Evolutionary conservation across 2,797 vertebrate species (phyloP).

Genomic region (Anniella stebbinsi): DNA sequence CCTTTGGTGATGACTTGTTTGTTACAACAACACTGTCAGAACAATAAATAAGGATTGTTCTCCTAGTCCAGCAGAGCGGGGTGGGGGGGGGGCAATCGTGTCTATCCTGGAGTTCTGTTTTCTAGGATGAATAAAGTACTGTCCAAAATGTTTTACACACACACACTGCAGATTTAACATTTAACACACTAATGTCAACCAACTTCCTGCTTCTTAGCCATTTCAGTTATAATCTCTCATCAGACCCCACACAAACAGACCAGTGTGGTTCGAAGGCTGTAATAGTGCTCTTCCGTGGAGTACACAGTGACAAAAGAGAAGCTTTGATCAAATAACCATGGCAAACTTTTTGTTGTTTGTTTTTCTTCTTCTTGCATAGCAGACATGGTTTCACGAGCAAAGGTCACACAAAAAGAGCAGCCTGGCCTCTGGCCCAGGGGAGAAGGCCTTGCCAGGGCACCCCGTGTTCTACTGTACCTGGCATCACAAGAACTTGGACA

Average conservation of each 20-base stretch:
- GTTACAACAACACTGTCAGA: too few relatives aligned
- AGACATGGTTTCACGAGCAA: conserved; percentile 61
- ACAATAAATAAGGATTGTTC: background rate
- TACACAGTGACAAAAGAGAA: conserved; percentile 4
- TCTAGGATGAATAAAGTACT: background rate
- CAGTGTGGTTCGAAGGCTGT: conserved; percentile 11
- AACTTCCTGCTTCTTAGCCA: conserved; percentile 14
- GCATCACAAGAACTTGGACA: conserved; percentile 12
- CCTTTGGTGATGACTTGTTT: background rate
- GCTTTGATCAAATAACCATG: conserved; percentile 71
- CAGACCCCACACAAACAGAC: conserved; percentile 46
- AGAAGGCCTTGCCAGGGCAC: conserved; percentile 52
- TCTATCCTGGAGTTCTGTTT: background rate
- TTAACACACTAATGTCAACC: conserved; percentile 6
- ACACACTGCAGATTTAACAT: background rate
- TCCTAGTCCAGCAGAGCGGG: too few relatives aligned
- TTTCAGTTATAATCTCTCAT: conserved; percentile 40
- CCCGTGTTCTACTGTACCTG: conserved; percentile 32
- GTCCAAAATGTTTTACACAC: background rate
- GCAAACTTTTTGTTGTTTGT: conserved; percentile 51
- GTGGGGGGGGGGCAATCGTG: too few relatives aligned
- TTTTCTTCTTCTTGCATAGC: conserved; percentile 66
- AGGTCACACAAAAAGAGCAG: conserved; percentile 59
- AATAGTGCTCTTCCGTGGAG: conserved; percentile 48
- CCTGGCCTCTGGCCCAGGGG: conserved; percentile 59